Evolutionary conservation across 2,888 invertebrate species (phyloP), one percentile per base, ranked within the genome.

Genomic region (Aradus depressus): DNA sequence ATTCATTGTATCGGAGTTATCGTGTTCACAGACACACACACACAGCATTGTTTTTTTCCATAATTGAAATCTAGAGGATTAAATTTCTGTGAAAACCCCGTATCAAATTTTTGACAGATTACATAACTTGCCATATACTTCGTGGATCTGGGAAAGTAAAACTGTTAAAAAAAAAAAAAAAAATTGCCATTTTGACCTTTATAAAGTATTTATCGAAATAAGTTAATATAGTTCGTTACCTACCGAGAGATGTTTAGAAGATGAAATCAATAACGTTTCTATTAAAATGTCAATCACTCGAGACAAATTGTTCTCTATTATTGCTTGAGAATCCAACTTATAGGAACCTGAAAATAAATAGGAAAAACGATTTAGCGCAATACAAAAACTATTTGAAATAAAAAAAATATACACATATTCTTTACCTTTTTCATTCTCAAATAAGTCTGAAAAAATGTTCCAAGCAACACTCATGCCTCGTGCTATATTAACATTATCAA

Each of bases 231-330:
- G n/a, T n/a, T n/a, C n/a, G 23, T 21, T 21, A 47, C 77, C 76
- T 66, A 83, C 84, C 63, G 78, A 75, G 60, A 78, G 73, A 67
- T 76, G 72, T 68, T 79, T 84, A 44, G 80, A 80, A 53, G 76
- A 74, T 2, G 81, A 75, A 3, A 75, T 70, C 63, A 79, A 68
- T 23, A 86, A 63, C 45, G 68, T 68, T 43, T 72, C 68, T 23
- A 72, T 67, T 34, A 80, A 63, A 34, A 68, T 62, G 50, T 68
- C 67, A 14, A 80, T 67, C 44, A 80, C 67, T 60, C 75, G 68
- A 0, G 80, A 78, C 34, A 80, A 64, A 1, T 72, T 68, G 55
- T 74, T 71, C 60, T 77, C 77, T 35, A 71, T 62, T 12, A 51
- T 12, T 2, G 37, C 18, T 2, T 23, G 37, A 14, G 16, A 14